phyloP scores from a whole-genome alignment of 2,797 vertebrate genomes.

The Spinus pinus region DNA sequence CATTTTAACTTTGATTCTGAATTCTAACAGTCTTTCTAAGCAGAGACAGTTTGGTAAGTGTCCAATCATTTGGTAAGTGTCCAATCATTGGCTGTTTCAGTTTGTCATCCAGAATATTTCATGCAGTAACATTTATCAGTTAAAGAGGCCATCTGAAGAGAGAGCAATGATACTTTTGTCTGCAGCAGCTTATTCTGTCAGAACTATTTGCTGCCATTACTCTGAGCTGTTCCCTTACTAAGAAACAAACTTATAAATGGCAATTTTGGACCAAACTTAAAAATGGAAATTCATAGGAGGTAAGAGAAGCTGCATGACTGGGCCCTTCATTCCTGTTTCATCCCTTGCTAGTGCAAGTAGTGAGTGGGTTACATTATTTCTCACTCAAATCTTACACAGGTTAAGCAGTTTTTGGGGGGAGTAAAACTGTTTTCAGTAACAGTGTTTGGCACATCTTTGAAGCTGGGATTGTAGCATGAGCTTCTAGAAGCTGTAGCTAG shows the following conservation, averaged over 20 bases:
- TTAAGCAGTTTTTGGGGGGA: background rate
- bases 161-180: background rate
- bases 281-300: background rate
- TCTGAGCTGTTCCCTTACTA: background rate
- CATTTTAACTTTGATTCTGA: background rate
- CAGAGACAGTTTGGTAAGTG: background rate
- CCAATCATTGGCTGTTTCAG: background rate
- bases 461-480: background rate
- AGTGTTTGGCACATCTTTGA: background rate
- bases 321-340: background rate
- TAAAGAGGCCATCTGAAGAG: background rate
- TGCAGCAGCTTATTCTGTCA: background rate
- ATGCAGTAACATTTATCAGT: background rate
- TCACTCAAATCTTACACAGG: background rate
- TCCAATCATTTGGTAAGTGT: background rate
- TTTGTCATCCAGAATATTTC: background rate
- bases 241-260: background rate
- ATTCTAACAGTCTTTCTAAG: background rate
- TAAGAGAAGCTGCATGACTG: background rate
- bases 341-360: background rate
- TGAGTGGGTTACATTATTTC: background rate
- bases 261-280: background rate
- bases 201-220: background rate
- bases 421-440: background rate
- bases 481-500: slow-evolving; percentile 34